Conservation (phyloP, 2,797 vertebrate species). For the Scleropages formosus region DNA sequence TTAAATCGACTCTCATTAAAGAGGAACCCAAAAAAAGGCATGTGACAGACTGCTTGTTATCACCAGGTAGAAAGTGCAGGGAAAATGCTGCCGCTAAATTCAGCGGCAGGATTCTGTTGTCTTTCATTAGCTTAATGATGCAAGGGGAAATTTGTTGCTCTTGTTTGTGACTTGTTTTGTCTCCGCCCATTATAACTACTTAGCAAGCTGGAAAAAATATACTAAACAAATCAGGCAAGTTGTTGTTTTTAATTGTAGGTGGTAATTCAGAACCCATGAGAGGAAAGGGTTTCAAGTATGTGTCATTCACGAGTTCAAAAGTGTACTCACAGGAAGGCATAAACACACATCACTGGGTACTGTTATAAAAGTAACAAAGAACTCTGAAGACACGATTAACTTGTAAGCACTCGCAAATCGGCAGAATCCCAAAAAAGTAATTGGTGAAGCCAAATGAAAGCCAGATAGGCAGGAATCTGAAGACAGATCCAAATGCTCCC, state of each 20-base stretch:
- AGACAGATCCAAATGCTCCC: neutral
- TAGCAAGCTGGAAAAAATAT: neutral
- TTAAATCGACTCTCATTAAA: conserved; percentile 58
- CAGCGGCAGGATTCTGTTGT: neutral
- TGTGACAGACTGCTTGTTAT: conserved; percentile 23
- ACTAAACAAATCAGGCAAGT: neutral
- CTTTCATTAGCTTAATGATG: conserved; percentile 1
- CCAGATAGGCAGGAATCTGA: conserved; percentile 6
- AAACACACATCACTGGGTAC: neutral
- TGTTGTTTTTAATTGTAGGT: neutral
- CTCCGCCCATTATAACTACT: neutral
- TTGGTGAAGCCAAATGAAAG: neutral
- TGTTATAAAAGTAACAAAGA: neutral
- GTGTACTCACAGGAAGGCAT: neutral
- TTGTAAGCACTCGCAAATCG: neutral
- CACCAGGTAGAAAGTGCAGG: neutral
- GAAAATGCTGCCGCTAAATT: neutral
- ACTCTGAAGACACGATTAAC: neutral
- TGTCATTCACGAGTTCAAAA: neutral
- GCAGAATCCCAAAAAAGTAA: neutral
- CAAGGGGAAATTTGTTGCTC: neutral
- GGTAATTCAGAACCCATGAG: neutral
- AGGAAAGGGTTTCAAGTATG: neutral
- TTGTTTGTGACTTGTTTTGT: neutral
- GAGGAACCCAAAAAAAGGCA: conserved; percentile 30